Conservation (phyloP, 2,888 invertebrate species). For the Chymomyza amoena region DNA sequence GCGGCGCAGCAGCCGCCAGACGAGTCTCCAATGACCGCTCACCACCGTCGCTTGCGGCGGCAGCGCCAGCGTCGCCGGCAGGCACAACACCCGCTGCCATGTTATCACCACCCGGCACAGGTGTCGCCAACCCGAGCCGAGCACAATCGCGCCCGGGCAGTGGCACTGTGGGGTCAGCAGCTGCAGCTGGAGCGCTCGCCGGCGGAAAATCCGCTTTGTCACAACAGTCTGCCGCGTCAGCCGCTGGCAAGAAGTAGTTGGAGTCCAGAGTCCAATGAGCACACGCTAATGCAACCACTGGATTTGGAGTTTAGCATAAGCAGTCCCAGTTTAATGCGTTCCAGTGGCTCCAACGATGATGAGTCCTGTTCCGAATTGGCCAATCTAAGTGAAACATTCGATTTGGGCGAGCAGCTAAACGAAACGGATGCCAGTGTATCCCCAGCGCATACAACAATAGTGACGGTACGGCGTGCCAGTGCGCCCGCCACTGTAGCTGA, state of each 20-base stretch:
- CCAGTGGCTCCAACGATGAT: constrained; percentile 63
- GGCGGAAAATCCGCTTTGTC: constrained; percentile 74
- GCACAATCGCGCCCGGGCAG: constrained; percentile 77
- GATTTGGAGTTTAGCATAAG: constrained; percentile 77
- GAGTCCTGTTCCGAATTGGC: constrained; percentile 46
- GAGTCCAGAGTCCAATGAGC: constrained; percentile 48
- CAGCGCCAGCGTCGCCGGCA: constrained; percentile 48
- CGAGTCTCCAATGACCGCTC: constrained; percentile 17
- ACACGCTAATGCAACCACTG: constrained; percentile 64
- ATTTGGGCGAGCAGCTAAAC: constrained; percentile 20
- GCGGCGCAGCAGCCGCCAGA: constrained; percentile 28
- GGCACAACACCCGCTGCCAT: constrained; percentile 32
- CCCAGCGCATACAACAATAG: constrained; percentile 74
- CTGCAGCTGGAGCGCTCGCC: constrained; percentile 62
- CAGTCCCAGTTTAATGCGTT: constrained; percentile 78
- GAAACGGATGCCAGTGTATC: constrained; percentile 64
- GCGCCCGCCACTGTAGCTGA: constrained; percentile 33
- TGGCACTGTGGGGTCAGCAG: constrained; percentile 77
- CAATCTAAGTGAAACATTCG: constrained; percentile 55
- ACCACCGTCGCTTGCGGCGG: constrained; percentile 21
- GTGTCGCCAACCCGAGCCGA: constrained; percentile 71
- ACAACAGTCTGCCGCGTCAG: constrained; percentile 78
- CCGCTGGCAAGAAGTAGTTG: constrained; percentile 76
- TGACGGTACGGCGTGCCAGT: constrained; percentile 55
- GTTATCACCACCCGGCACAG: constrained; percentile 29